These are phyloP conservation scores for Hipposideros larvatus DNA, from an alignment of 2,797 vertebrate genomes.

Conservation along the genomic window DNA sequence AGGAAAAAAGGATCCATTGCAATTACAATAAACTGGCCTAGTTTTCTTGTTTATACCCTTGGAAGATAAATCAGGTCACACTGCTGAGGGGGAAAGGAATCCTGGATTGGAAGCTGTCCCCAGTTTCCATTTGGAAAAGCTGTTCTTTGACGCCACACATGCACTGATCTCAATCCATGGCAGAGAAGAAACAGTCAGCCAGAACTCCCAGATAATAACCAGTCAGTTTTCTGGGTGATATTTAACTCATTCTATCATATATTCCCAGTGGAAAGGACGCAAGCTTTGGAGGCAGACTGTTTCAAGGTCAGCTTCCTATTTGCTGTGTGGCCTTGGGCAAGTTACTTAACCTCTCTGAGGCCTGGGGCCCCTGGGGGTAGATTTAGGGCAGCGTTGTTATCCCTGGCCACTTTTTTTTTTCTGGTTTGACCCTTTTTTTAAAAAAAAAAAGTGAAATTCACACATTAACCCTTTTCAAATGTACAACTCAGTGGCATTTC, in stretches of 20 bases:
- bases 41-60: not conserved
- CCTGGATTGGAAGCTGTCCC: not conserved
- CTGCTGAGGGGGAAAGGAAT: not conserved
- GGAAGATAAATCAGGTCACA: not conserved
- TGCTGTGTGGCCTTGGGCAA: not conserved
- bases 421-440: not conserved
- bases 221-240: not conserved
- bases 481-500: no score
- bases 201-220: not conserved
- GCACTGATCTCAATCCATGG: fast-evolving
- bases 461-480: not conserved
- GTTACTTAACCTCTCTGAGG: not conserved
- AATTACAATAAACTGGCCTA: not conserved
- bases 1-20: not conserved
- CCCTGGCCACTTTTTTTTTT: not conserved
- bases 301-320: not conserved
- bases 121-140: not conserved
- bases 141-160: not conserved
- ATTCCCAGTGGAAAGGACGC: not conserved
- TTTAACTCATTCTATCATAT: not conserved
- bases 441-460: conserved; percentile 1
- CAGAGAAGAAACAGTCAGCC: not conserved
- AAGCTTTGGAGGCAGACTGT: not conserved
- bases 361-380: not conserved
- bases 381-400: not conserved